Evolutionary conservation across 2,888 invertebrate species (phyloP), one percentile per base, ranked within the genome.

Genomic region (Fissipunctia ypsillon): DNA sequence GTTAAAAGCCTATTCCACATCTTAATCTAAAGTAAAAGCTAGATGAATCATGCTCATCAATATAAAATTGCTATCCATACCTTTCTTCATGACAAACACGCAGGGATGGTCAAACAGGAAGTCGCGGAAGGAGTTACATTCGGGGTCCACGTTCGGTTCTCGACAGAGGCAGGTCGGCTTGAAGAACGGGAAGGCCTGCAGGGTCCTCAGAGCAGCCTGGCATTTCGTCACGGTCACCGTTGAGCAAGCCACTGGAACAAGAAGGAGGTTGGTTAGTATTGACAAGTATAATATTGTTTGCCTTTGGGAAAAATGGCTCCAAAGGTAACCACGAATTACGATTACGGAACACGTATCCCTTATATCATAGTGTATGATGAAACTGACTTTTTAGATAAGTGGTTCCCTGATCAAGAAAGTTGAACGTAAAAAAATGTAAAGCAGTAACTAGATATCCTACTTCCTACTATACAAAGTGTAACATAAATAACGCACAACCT

Each of bases 91-190:
- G 87, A 98, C 98, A 94, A 98, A 98, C 90, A 98, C 98, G 96
- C 99, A 99, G 81, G 99, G 99, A 96, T 99, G 99, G 95, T 99
- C 99, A 95, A 99, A 99, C 87, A 99, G 97, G 95, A 98, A 99
- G 96, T 98, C 98, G 92, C 98, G 97, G 97, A 99, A 99, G 92
- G 98, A 98, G 97, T 98, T 99, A 95, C 99, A 99, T 91, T 98
- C 98, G 81, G 98, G 98, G 94, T 99, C 99, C 91, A 98, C 97
- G 95, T 98, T 98, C 57, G 98, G 98, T 91, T 99, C 98, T 88
- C 98, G 97, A 96, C 99, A 99, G 91, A 99, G 97, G 94, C 99
- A 99, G 88, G 99, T 99, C 89, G 99, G 99, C 93, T 98, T 98
- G 97, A 99, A 99, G 97, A 98, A 99, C 91, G 98, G 98, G 94